Percentiles rank a stretch among this genome's conserved stretches.
Evolutionary conservation across 2,797 vertebrate species (phyloP).

Genomic region (Iguana delicatissima): DNA sequence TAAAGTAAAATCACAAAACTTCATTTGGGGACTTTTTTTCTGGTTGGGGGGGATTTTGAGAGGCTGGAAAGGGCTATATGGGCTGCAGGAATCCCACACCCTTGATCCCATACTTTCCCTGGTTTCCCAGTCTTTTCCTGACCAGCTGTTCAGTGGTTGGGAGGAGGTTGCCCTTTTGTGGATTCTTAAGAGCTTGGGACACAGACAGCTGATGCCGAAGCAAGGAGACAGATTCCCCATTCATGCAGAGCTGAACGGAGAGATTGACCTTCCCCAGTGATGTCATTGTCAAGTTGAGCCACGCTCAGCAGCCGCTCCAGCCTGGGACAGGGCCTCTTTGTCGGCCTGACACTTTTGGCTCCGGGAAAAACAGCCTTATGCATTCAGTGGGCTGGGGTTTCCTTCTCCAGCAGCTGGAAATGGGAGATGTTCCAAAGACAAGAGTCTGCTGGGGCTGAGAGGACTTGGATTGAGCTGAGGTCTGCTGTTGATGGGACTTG

Average conservation of each 20-base stretch:
- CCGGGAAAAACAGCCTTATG: neutral
- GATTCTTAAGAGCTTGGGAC: neutral
- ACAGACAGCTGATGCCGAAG: neutral
- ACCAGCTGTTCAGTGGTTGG: neutral
- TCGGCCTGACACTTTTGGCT: neutral
- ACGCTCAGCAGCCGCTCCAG: neutral
- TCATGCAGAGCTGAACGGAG: slow-evolving; percentile 23
- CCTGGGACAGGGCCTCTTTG: slow-evolving; percentile 49
- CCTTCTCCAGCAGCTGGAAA: slow-evolving; percentile 32
- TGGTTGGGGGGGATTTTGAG: no score
- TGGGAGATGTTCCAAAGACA: slow-evolving; percentile 44
- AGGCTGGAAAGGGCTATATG: no score
- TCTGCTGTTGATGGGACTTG: neutral
- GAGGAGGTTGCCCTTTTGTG: neutral
- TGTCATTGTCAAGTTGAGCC: slow-evolving; percentile 48
- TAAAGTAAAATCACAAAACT: no score
- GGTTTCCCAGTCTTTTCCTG: neutral
- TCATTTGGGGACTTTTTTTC: no score
- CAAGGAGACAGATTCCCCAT: slow-evolving; percentile 36
- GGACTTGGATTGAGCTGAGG: neutral
- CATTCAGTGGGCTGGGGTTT: rapidly evolving
- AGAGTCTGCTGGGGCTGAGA: neutral
- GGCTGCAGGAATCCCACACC: neutral
- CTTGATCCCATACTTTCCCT: no score
- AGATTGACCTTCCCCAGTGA: slow-evolving; percentile 38